These are phyloP conservation scores for Cairina moschata DNA, from an alignment of 2,113 vertebrate species.

Conservation along the genomic window DNA sequence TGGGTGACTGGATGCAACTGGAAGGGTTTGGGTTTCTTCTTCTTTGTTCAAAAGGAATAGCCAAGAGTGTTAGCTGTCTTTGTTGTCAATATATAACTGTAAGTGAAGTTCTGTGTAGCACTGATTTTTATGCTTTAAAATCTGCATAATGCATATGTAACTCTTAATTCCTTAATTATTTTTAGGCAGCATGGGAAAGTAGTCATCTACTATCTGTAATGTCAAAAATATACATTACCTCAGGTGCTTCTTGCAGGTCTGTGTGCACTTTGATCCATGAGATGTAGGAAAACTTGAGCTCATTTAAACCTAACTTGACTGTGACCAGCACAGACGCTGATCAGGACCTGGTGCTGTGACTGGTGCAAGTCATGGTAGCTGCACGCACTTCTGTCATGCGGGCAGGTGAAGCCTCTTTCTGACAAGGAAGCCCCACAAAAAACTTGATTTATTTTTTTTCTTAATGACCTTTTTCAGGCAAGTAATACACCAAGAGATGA, in stretches of 20 bases:
- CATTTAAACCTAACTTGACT: neutral
- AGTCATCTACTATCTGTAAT: neutral
- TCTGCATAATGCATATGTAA: neutral
- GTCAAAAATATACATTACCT: neutral
- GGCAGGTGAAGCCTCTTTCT: neutral
- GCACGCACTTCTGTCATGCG: neutral
- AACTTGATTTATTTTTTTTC: neutral
- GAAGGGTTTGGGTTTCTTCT: neutral
- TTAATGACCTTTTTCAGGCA: neutral
- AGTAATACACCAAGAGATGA: neutral
- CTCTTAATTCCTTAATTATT: neutral
- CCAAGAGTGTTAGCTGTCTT: neutral
- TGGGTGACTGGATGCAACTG: neutral
- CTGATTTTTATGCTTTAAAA: neutral
- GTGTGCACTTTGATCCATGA: neutral
- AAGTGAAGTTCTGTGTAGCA: neutral
- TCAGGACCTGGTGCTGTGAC: neutral
- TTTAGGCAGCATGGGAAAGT: neutral
- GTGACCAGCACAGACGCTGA: neutral
- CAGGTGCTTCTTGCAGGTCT: neutral
- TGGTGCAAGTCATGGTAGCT: neutral
- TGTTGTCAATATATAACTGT: neutral
- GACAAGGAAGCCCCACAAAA: neutral
- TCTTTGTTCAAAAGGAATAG: neutral
- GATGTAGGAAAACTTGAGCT: neutral